These are phyloP conservation scores for Rosalia funebris DNA, from an alignment of 2,888 invertebrate genomes.

Conservation along the genomic window DNA sequence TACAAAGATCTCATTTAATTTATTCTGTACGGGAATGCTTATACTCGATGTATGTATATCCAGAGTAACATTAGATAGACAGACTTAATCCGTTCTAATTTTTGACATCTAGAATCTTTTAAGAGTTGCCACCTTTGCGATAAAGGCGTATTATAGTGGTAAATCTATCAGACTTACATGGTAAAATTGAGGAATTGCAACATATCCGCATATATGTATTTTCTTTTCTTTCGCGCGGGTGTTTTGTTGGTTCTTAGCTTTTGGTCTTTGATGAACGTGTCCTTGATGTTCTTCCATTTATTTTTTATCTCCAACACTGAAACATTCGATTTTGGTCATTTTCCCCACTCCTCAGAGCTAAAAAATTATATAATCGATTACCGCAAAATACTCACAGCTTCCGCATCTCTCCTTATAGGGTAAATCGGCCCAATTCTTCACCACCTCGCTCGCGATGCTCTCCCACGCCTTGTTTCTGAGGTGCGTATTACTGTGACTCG, in stretches of 20 bases:
- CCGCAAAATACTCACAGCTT: neutral
- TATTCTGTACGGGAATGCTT: no score
- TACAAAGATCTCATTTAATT: no score
- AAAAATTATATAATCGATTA: no score
- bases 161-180: no score
- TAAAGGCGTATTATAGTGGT: no score
- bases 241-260: neutral
- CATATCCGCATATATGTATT: conserved; percentile 6
- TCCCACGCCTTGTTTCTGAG: conserved; percentile 3
- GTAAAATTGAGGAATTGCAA: neutral
- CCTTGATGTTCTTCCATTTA: conserved; percentile 17
- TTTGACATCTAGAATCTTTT: no score
- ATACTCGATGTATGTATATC: no score
- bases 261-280: conserved; percentile 9
- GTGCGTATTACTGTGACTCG: neutral
- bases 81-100: no score
- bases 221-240: conserved; percentile 1
- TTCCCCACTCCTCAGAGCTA: no score
- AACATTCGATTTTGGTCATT: no score
- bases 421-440: neutral
- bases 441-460: neutral
- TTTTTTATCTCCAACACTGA: conserved; percentile 6
- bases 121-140: no score
- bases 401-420: neutral
- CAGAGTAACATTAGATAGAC: no score